Conservation (phyloP, 2,113 vertebrate genomes). For the Gallinago jamesoni region DNA sequence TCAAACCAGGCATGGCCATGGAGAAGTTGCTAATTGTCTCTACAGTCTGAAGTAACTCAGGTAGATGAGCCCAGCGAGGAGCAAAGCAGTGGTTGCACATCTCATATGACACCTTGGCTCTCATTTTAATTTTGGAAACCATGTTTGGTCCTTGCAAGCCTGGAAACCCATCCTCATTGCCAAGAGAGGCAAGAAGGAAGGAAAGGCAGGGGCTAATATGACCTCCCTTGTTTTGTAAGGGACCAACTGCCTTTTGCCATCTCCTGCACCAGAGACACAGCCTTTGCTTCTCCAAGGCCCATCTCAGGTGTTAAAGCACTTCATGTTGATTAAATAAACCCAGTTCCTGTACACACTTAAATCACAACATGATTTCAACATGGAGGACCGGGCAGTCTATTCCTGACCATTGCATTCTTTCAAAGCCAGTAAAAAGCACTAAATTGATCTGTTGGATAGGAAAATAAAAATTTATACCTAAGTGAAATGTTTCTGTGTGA, state of each 20-base stretch:
- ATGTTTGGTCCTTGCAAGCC: rapidly evolving
- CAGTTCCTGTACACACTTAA: background rate
- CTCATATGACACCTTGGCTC: background rate
- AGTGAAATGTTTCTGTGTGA: background rate
- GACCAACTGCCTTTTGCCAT: background rate
- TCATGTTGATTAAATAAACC: background rate
- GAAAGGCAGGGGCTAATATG: background rate
- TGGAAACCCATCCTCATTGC: background rate
- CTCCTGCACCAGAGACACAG: background rate
- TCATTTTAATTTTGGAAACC: background rate
- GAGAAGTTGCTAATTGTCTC: background rate
- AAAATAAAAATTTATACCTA: background rate
- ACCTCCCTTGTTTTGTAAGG: background rate
- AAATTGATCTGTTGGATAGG: background rate
- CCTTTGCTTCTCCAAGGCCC: background rate
- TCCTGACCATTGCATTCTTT: background rate
- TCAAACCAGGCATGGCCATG: background rate
- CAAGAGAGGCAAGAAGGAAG: background rate
- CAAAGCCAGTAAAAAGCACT: background rate
- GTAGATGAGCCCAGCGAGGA: background rate
- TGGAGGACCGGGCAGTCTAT: background rate
- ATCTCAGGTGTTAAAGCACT: background rate
- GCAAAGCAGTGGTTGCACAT: background rate
- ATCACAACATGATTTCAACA: background rate
- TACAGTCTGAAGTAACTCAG: background rate